Base-by-base conservation (phyloP, 2,113 vertebrate species). In the Hymenochirus boettgeri region DNA sequence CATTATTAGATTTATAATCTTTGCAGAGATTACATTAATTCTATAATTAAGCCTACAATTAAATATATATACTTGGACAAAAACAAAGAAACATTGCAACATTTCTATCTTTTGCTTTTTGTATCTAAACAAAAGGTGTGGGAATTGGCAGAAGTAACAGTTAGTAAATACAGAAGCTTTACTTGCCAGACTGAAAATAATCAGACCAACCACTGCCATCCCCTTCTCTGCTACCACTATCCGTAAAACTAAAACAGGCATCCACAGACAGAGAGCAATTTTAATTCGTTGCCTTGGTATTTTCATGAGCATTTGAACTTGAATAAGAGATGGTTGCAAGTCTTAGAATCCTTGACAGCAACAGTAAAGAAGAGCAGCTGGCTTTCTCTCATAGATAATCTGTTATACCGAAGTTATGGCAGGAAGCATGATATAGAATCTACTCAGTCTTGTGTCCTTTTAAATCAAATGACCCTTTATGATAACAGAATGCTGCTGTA, bases 211-310 rank as follows among this genome's bases (percentile, higher is more conserved):
- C 72, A 74, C 72, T 79, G 75, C 73, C 75, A 80, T 84, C 79
- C 82, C 76, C 76, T 80, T 82, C 72, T 85, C 84, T 48, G 92
- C 93, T 76, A 89, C 87, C 73, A 98, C 95, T 77, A 98, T 97
- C 87, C 95, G 90, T 72, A 98, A 85, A 85, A 96, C 89, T 80
- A 98, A 89, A 72, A 97, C 85, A 0, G 93, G 93, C 64, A 95
- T 92, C 94, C 94, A 98, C 79, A 98, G 89, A 26, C 86, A 83
- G 85, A 97, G 77, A 61, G 92, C 91, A 75, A 97, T 93, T 88
- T 91, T 97, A 80, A 95, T 93, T 76, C 85, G 93, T 83, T 91
- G 90, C 80, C 93, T 88, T 62, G 92, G 90, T 56, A 87, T 88
- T 85, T 73, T 86, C 92, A 98, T 96, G 77, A 87, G 86, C 63